Base-by-base conservation (phyloP, 1,140 invertebrate species). In the Bombyx mori region DNA sequence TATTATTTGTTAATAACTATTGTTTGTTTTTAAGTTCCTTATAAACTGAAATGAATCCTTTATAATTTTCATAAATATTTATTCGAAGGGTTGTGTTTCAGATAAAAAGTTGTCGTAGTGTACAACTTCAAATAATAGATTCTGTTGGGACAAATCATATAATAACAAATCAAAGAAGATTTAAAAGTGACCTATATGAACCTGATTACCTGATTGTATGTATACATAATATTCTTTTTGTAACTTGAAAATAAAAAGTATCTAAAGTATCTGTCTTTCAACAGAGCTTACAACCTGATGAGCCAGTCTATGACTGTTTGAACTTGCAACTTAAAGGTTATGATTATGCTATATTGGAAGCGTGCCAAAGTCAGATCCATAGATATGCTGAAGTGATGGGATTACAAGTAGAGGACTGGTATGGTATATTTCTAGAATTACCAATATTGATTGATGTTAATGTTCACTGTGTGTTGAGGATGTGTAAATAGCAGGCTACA, bases 271-370 rank as follows among this genome's bases (percentile, higher is more conserved):
- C 7, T 7, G 26, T 6, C n/a, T 18, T 22, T 1, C 83, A 88
- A 61, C 73, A 94, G 92, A 81, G 86, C 51, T 83, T 91, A 69
- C 90, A 92, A 78, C 88, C 92, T 1, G 90, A 92, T 73, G 88
- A 91, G 61, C 94, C 95, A 26, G 75, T 92, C n/a, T 93, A 94
- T 87, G 90, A 93, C 46, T 82, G 84, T 22, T 69, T 97, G 12
- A 95, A 95, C 82, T 88, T 98, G 44, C 92, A 94, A 88, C 83
- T 97, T 35, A 94, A 90, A 71, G 92, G 95, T 5, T 96, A 96
- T 73, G 93, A 96, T 77, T 98, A 91, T 86, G 90, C 94, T 8
- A 69, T 95, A 8, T 75, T 98, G 49, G 96, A 98, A 87, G 91
- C 85, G 68, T 97, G 92, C 75, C 94, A 95, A 78, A 91, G 90